Base-by-base conservation (phyloP, 92 coral and sea anemone genomes). In the Scolanthus callimorphus region DNA sequence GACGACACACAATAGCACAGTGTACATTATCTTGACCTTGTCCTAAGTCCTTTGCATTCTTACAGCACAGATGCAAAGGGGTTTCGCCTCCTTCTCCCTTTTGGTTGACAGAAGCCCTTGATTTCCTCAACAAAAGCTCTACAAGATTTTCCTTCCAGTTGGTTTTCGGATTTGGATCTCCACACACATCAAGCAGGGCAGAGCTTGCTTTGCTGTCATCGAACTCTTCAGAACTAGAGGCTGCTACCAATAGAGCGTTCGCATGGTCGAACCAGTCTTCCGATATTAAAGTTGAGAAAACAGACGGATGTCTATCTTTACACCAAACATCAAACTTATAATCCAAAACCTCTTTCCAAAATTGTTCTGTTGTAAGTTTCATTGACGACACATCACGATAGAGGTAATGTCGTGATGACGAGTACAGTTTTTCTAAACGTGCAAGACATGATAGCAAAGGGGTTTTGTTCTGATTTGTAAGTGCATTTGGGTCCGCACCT, bases 401-500 rank as follows among this genome's bases (percentile, higher is more conserved):
- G n/a, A n/a, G n/a, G n/a, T n/a, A n/a, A n/a, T n/a, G n/a, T n/a
- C n/a, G n/a, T n/a, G n/a, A n/a, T n/a, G n/a, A n/a, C n/a, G n/a
- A n/a, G n/a, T n/a, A n/a, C n/a, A n/a, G n/a, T n/a, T n/a, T n/a
- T n/a, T n/a, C n/a, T n/a, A 34, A 34, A 6, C 43, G 6, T 34
- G 6, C 15, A 34, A 34, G 43, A 6, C 15, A 15, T 34, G 27
- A 29, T 9, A 70, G 39, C 4, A 70, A 30, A n/a, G 77, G 77
- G 8, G 60, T 11, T 1, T 30, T 21, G 31, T 59, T 59, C 15
- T 2, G 3, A 2, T 48, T 17, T 27, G 57, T 68, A 19, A 26
- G 22, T 4, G 20, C 69, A n/a, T 57, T 47, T 37, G 62, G 31
- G 17, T 74, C 64, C 49, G 85, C 85, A 37, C 65, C 60, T 17